Percentiles rank a stretch among this genome's conserved stretches.
phyloP scores from a whole-genome alignment of 2,113 vertebrate genomes.

The Archocentrus centrarchus region DNA sequence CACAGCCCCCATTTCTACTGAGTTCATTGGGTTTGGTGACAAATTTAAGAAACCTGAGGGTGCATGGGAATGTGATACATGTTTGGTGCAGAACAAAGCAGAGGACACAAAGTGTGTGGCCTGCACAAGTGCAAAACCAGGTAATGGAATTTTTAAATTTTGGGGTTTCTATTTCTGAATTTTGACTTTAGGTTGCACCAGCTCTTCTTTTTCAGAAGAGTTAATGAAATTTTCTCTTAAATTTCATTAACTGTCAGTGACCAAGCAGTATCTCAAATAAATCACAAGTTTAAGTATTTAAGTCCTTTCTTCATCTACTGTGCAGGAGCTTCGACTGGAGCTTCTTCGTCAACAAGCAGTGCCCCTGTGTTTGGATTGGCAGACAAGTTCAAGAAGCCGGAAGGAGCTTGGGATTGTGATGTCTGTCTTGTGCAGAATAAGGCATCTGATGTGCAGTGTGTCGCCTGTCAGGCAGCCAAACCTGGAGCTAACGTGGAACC shows the following conservation, averaged over 20 bases:
- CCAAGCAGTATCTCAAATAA: neutral
- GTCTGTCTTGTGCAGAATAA: constrained; percentile 90
- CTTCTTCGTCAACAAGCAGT: constrained; percentile 68
- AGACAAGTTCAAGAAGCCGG: constrained; percentile 92
- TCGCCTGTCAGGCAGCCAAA: constrained; percentile 88
- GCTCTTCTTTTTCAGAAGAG: neutral
- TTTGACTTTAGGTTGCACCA: neutral
- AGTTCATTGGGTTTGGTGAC: constrained; percentile 87
- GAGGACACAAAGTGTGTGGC: constrained; percentile 90
- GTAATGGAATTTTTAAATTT: constrained; percentile 49
- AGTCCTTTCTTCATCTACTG: neutral
- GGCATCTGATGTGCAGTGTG: constrained; percentile 87
- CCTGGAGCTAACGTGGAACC: constrained; percentile 86
- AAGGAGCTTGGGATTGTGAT: constrained; percentile 92
- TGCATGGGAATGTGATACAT: constrained; percentile 91
- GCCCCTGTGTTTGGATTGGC: constrained; percentile 84
- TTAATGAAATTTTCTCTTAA: neutral
- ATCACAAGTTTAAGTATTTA: neutral
- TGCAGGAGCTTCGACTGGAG: constrained; percentile 40
- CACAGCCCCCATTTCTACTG: constrained; percentile 46
- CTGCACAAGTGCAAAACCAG: constrained; percentile 90
- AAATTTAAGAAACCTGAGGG: constrained; percentile 92
- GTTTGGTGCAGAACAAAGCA: constrained; percentile 89
- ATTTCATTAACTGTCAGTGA: neutral
- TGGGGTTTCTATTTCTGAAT: neutral